Evolutionary conservation across 1,140 invertebrate species (phyloP), one percentile per base, ranked within the genome.

Genomic region (Anastrepha ludens): DNA sequence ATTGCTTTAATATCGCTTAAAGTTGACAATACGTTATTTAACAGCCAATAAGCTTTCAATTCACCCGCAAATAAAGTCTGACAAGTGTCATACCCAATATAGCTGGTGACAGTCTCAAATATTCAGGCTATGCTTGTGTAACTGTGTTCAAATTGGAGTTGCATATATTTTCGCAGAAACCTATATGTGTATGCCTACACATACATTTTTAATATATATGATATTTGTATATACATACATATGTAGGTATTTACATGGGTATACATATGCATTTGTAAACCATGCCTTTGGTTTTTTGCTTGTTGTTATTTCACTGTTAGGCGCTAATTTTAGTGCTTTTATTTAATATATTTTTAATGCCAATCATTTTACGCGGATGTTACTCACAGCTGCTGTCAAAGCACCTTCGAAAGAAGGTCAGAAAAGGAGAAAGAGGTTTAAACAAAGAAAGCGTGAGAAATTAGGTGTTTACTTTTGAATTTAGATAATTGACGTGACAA

Each of bases 401-500:
- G 39, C 20, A 39, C 9, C 0, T 41, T 2, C 29, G 29, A 29
- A 29, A 29, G 29, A 29, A 67, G 64, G 55, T 13, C 55, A 74
- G 7, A 47, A 17, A 11, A 47, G 11, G 11, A 2, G 41, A 67
- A 67, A 67, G 29, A 13, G 41, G 1, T 55, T 55, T 55, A 55
- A 55, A 29, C 29, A 7, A 67, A 41, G 20, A 8, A 39, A 67
- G 20, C 67, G 41, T 74, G 67, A 74, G 67, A 74, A 74, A 47
- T 74, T 41, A n/a, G 11, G 74, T 85, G 87, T 90, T 89, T 89
- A 88, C 85, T 86, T 85, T 88, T 88, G 15, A 86, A 88, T 86
- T 89, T 89, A 87, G 88, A 86, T 89, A 89, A 89, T 88, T 89
- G 89, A 9, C n/a, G 1, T 64, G 85, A 86, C 60, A n/a, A 44